phyloP scores from a whole-genome alignment of 2,888 invertebrate species.

The Agapostemon virescens region DNA sequence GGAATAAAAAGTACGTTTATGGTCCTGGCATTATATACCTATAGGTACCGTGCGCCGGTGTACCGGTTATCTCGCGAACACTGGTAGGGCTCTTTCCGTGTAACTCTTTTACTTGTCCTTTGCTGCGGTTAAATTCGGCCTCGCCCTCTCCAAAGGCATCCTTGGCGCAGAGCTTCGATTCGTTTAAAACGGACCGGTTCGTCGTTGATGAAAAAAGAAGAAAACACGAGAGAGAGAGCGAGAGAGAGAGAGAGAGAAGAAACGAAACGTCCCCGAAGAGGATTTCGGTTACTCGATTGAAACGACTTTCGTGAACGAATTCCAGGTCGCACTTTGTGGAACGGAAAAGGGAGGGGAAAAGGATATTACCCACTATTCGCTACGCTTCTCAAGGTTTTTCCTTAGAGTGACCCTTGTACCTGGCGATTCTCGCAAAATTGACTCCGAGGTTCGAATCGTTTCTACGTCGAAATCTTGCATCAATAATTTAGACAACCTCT shows the following conservation, averaged over 20 bases:
- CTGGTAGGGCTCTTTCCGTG: constrained; percentile 55
- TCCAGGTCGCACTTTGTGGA: constrained; percentile 1
- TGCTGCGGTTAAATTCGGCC: constrained; percentile 56
- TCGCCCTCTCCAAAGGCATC: constrained; percentile 51
- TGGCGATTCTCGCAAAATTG: background rate
- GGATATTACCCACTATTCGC: background rate
- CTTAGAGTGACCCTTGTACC: background rate
- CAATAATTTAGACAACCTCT: background rate
- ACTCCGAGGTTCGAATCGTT: background rate
- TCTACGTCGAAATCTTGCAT: background rate
- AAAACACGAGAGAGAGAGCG: background rate
- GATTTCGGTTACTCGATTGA: constrained; percentile 13
- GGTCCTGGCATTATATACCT: constrained; percentile 69
- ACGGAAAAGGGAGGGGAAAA: background rate
- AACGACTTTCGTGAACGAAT: constrained; percentile 13
- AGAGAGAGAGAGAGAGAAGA: background rate
- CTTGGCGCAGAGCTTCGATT: constrained; percentile 34
- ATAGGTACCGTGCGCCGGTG: constrained; percentile 66
- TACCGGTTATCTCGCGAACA: constrained; percentile 74
- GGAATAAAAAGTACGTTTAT: constrained; percentile 75
- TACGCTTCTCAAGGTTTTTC: background rate
- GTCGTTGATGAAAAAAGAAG: background rate
- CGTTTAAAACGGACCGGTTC: constrained; percentile 45
- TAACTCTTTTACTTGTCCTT: constrained; percentile 57
- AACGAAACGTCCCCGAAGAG: background rate